phyloP scores from a whole-genome alignment of 2,888 invertebrate species.

The Melieria omissa region DNA sequence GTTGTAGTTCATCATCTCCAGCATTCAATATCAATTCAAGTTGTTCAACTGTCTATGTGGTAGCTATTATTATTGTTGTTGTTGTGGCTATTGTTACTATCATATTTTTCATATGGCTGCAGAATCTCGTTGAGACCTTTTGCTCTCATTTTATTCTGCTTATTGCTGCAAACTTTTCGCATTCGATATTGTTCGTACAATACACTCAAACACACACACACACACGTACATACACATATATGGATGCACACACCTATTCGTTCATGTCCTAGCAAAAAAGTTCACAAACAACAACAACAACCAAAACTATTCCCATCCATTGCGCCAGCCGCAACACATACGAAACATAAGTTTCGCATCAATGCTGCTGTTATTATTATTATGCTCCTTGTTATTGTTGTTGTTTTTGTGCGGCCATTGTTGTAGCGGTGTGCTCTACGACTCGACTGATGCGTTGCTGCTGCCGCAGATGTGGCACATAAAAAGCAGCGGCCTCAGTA shows the following conservation, averaged over 20 bases:
- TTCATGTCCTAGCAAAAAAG: neutral
- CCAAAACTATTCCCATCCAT: too few species aligned
- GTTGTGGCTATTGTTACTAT: too few species aligned
- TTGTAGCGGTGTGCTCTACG: neutral
- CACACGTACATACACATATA: constrained; percentile 1
- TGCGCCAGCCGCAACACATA: too few species aligned
- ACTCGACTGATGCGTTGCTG: too few species aligned
- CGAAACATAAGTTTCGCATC: constrained; percentile 27
- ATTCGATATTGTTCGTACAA: neutral
- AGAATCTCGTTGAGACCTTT: too few species aligned
- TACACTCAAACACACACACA: constrained; percentile 6
- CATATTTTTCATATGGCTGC: neutral
- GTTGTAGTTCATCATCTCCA: too few species aligned
- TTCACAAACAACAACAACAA: neutral
- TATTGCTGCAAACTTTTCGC: constrained; percentile 28
- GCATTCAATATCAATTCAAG: too few species aligned
- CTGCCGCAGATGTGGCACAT: too few species aligned
- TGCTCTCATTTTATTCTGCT: constrained; percentile 37
- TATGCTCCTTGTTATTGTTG: too few species aligned
- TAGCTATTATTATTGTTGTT: too few species aligned
- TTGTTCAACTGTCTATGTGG: too few species aligned
- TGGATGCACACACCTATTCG: neutral
- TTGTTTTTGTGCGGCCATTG: neutral
- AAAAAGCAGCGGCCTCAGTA: too few species aligned
- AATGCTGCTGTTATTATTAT: constrained; percentile 19